These are phyloP conservation scores for Phrixothrix hirtus DNA, from an alignment of 2,888 invertebrate genomes.

Conservation along the genomic window DNA sequence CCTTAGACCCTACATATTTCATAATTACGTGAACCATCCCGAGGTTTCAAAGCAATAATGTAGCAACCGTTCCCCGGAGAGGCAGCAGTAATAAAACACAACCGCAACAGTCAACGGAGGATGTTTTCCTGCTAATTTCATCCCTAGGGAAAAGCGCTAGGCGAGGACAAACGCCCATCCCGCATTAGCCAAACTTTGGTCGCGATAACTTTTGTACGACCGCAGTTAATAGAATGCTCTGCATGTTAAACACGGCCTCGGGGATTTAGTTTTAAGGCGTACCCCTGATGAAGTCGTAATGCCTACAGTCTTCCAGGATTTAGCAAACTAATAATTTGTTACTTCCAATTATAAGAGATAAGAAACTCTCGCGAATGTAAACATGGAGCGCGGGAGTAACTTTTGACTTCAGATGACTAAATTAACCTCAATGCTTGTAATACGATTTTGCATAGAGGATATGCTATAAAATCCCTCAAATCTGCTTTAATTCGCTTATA, in stretches of 20 bases:
- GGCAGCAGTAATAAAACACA: slow-evolving; percentile 25
- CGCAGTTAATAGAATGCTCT: slow-evolving; percentile 35
- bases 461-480: slow-evolving; percentile 9
- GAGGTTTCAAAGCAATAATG: slow-evolving; percentile 25
- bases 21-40: slow-evolving; percentile 17
- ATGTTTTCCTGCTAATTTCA: slow-evolving; percentile 31
- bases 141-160: slow-evolving; percentile 27
- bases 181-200: slow-evolving; percentile 34
- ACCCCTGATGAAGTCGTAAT: slow-evolving; percentile 29
- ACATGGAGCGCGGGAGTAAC: slow-evolving; percentile 13
- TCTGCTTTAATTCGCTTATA: slow-evolving; percentile 3
- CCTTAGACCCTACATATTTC: slow-evolving; percentile 17
- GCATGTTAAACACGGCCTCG: slow-evolving; percentile 34
- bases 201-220: slow-evolving; percentile 37
- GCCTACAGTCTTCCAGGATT: slow-evolving; percentile 30
- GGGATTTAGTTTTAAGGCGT: slow-evolving; percentile 33
- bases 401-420: slow-evolving; percentile 23
- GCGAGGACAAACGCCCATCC: slow-evolving; percentile 33
- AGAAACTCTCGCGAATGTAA: slow-evolving; percentile 20
- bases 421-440: slow-evolving; percentile 20
- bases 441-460: slow-evolving; percentile 7
- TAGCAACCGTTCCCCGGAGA: slow-evolving; percentile 23
- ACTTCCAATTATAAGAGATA: slow-evolving; percentile 29
- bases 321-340: slow-evolving; percentile 32
- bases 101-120: slow-evolving; percentile 29